Conservation (phyloP, 2,113 vertebrate genomes). For the Scopus umbretta region DNA sequence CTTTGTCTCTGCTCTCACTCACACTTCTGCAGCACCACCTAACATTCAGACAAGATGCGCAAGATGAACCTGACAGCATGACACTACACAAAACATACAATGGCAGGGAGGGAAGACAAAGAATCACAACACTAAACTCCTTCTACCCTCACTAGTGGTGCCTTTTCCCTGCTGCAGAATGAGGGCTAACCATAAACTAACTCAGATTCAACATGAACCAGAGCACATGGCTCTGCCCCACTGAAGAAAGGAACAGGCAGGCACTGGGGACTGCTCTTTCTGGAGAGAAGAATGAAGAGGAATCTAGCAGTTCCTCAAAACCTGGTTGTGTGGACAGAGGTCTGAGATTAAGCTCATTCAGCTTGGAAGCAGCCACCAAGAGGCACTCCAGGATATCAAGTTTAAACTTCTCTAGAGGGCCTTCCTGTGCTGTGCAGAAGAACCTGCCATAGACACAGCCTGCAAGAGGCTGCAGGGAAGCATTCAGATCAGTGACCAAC, state of each 20-base stretch:
- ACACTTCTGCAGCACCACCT: not conserved
- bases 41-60: not conserved
- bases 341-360: not conserved
- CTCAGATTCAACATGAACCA: not conserved
- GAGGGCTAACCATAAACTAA: not conserved
- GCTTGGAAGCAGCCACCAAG: not conserved
- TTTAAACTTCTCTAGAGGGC: not conserved
- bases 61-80: rapidly evolving
- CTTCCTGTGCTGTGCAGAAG: not conserved
- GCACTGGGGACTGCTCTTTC: not conserved
- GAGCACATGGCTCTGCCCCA: not conserved
- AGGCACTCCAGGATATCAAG: not conserved
- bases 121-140: not conserved
- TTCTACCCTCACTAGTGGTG: not conserved
- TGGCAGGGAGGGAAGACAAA: not conserved
- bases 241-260: not conserved
- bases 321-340: not conserved
- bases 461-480: not conserved
- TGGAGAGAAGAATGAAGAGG: not conserved
- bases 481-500: not conserved
- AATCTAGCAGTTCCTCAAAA: not conserved
- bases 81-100: rapidly evolving
- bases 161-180: not conserved
- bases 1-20: not conserved
- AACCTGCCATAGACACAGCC: not conserved